These are phyloP conservation scores for Pristionchus arcanus DNA, from an alignment of 2,888 invertebrate species.

Conservation along the genomic window DNA sequence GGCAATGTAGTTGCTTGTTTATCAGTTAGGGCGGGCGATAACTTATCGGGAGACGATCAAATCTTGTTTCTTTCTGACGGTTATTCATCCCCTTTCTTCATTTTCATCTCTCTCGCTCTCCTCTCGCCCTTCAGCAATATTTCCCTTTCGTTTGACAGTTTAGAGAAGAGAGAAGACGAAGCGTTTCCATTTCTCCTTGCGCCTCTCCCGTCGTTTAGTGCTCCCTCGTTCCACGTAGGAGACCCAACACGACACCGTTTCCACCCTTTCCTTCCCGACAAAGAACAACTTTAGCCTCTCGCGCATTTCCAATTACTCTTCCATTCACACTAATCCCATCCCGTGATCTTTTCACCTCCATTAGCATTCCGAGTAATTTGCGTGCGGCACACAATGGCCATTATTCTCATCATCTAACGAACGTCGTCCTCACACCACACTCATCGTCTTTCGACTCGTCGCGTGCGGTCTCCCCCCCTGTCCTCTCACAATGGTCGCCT, in stretches of 20 bases:
- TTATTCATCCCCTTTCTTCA: constrained; percentile 30
- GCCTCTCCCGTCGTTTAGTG: constrained; percentile 15
- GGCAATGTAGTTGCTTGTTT: constrained; percentile 12
- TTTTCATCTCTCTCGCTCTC: neutral
- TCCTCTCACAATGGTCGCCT: neutral
- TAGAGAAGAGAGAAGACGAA: constrained; percentile 32
- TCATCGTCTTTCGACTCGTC: neutral
- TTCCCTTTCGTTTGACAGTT: constrained; percentile 28
- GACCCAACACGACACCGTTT: neutral
- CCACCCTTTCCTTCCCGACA: neutral
- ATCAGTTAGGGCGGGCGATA: neutral
- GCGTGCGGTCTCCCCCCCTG: neutral
- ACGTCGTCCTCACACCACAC: neutral
- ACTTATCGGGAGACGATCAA: neutral
- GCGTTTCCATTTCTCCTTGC: constrained; percentile 31
- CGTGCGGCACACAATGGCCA: neutral
- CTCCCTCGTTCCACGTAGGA: constrained; percentile 8
- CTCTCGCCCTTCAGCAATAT: constrained; percentile 21
- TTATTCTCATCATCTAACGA: neutral
- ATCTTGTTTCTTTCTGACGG: constrained; percentile 27
- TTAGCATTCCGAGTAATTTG: neutral
- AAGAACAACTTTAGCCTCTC: neutral
- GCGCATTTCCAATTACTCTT: neutral
- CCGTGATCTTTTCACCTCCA: neutral
- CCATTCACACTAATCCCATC: neutral